Conservation (phyloP, 2,113 vertebrate species). For the Lampris incognitus region DNA sequence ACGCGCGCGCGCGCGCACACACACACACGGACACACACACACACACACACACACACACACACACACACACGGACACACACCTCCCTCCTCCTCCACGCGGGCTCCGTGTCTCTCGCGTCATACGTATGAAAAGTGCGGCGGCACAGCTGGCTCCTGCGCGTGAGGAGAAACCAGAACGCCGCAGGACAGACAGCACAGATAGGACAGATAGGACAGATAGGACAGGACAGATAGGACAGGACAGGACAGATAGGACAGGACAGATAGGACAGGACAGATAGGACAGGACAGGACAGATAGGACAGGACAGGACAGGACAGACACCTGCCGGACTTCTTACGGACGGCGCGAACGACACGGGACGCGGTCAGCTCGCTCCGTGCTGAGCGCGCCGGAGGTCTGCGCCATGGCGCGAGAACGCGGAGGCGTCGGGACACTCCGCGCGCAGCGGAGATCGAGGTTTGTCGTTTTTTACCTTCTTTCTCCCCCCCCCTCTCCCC, state of each 20-base stretch:
- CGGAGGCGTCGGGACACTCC: constrained; percentile 37
- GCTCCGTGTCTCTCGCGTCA: constrained; percentile 31
- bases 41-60: neutral
- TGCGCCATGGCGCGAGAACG: constrained; percentile 57
- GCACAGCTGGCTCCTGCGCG: neutral
- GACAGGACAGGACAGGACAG: no score
- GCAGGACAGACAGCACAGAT: no score
- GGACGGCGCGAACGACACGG: no score
- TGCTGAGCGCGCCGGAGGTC: neutral
- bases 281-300: no score
- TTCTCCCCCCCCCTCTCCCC: no score
- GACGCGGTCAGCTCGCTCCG: constrained; percentile 1
- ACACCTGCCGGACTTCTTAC: no score
- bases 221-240: no score
- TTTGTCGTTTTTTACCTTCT: constrained; percentile 35
- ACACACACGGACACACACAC: neutral
- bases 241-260: no score
- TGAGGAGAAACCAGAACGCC: no score
- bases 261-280: no score
- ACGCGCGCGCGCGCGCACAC: neutral
- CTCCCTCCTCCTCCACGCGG: constrained; percentile 23
- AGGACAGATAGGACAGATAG: no score
- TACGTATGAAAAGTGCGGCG: constrained; percentile 44
- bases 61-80: constrained; percentile 17
- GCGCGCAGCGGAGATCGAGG: constrained; percentile 57